Base-by-base conservation (phyloP, 2,113 vertebrate genomes). In the Daubentonia madagascariensis region DNA sequence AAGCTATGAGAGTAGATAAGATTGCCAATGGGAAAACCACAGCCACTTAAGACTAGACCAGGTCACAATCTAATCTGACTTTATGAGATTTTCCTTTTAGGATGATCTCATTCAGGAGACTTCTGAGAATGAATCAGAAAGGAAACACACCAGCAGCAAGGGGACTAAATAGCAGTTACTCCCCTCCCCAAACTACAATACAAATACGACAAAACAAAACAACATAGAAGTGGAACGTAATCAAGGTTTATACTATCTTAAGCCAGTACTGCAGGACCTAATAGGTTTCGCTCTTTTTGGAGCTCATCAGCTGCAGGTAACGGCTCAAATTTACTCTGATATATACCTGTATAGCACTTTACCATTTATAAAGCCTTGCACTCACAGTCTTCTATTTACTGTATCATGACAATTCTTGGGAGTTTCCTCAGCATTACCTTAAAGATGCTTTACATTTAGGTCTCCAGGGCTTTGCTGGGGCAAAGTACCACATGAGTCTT, bases 301-400 rank as follows among this genome's bases (percentile, higher is more conserved):
- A 99, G 98, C 98, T 99, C 98, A 99, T 99, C 98, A 99, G 98
- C 99, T 99, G 98, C 99, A 99, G 99, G 98, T 98, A 99, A 99
- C 98, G 98, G 98, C 98, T 97, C 94, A 97, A 17, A 23, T 35
- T 28, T 59, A 68, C 37, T 81, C 59, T 50, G 22, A 89, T 1
- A 37, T 14, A 23, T 37, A 63, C 7, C 25, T 43, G 6, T 25
- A 79, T 0, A 91, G 70, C 25, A 61, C 14, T 68, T 88, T 70
- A 83, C 63, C 30, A 50, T 50, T 80, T 63, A 83, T 14, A 81
- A 94, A 91, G 43, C 12, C 25, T 16, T 10, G 72, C 23, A 45
- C 18, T 76, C 85, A 67, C 32, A 35, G 11, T 52, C 32, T 94
- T 89, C 92, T 85, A 78, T 35, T 70, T 91, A 63, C 4, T 86